phyloP scores from a whole-genome alignment of 2,888 invertebrate genomes.

The Pantelozetes paolii region DNA sequence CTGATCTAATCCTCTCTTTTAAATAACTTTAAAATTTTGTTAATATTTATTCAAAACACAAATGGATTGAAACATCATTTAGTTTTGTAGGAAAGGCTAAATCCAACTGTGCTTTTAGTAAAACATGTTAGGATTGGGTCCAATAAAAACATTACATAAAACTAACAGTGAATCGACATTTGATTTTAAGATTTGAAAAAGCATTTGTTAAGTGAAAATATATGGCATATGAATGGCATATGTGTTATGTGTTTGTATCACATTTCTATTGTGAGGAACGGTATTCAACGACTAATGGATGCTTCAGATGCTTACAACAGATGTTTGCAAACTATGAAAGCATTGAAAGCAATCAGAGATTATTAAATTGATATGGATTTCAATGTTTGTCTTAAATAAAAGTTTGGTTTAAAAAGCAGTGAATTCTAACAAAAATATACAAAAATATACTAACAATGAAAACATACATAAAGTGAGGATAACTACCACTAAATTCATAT shows the following conservation, averaged over 20 bases:
- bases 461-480: conserved; percentile 3
- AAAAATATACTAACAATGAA: conserved; percentile 11
- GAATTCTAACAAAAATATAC: conserved; percentile 27
- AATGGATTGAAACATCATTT: conserved; percentile 4
- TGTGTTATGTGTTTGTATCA: conserved; percentile 10
- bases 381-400: conserved; percentile 26
- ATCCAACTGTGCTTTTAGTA: not conserved
- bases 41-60: conserved; percentile 9
- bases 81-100: not conserved
- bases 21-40: not conserved
- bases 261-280: conserved; percentile 6
- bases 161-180: not conserved
- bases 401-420: conserved; percentile 17
- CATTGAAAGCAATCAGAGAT: conserved; percentile 6
- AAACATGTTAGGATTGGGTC: not conserved
- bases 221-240: conserved; percentile 16
- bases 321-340: conserved; percentile 12
- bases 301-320: not conserved
- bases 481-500: conserved; percentile 1
- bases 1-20: not conserved
- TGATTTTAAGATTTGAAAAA: not conserved
- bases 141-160: conserved; percentile 20
- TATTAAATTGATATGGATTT: conserved; percentile 30
- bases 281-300: not conserved
- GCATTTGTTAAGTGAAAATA: conserved; percentile 5